phyloP scores from a whole-genome alignment of 2,888 invertebrate species.

The Agrotis segetum region DNA sequence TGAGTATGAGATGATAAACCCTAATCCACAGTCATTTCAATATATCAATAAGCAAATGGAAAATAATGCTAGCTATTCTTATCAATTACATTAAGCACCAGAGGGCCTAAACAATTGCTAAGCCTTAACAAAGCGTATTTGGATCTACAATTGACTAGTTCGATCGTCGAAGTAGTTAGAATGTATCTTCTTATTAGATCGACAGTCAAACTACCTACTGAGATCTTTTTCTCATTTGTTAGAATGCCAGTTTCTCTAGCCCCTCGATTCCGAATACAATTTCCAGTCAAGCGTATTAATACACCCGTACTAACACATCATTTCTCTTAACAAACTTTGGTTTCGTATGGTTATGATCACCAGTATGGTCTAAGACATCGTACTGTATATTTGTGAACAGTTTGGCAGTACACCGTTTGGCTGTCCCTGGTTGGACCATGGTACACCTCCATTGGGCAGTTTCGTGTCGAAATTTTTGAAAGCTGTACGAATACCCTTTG shows the following conservation, averaged over 20 bases:
- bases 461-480: conserved; percentile 62
- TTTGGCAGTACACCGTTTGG: conserved; percentile 76
- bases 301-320: conserved; percentile 65
- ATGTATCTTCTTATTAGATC: too few relatives aligned
- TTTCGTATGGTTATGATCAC: conserved; percentile 73
- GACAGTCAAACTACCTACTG: too few relatives aligned
- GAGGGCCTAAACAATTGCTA: not conserved
- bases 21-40: not conserved
- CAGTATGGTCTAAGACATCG: conserved; percentile 67
- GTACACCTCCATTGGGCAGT: conserved; percentile 78
- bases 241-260: not conserved
- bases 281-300: conserved; percentile 42
- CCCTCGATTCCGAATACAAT: not conserved
- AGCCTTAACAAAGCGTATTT: not conserved
- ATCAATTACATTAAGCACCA: not conserved
- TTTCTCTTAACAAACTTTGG: conserved; percentile 73
- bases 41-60: not conserved
- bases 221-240: not conserved
- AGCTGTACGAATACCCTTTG: conserved; percentile 74
- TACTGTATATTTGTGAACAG: conserved; percentile 70
- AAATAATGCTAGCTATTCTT: not conserved
- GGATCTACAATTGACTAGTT: not conserved
- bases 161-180: too few relatives aligned
- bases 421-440: conserved; percentile 76
- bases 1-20: not conserved